phyloP scores from a whole-genome alignment of 1,140 invertebrate species.

The Dufourea novaeangliae region DNA sequence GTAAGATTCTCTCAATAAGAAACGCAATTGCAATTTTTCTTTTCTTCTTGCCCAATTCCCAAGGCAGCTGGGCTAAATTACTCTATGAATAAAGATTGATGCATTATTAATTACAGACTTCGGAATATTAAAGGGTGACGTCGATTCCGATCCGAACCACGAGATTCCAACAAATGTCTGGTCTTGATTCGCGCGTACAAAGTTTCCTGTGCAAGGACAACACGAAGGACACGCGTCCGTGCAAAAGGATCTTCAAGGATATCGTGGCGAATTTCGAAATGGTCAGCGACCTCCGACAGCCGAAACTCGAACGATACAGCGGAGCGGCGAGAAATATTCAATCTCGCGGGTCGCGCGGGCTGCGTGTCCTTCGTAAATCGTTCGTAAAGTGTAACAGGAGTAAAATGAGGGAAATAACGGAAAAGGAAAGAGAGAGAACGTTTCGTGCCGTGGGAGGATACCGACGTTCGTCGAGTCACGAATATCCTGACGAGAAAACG shows the following conservation, averaged over 20 bases:
- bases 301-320: constrained; percentile 23
- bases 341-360: constrained; percentile 8
- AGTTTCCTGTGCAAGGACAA: not conserved
- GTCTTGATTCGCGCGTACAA: not conserved
- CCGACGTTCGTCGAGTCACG: not conserved
- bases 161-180: not conserved
- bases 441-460: not conserved
- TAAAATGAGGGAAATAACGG: constrained; percentile 19
- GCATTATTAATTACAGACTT: too few species aligned
- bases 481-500: constrained; percentile 22
- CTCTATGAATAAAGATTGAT: too few species aligned
- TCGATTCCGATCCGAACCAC: not conserved
- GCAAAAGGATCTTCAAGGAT: constrained; percentile 19
- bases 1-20: too few species aligned
- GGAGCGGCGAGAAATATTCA: not conserved
- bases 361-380: not conserved
- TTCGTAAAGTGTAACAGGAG: not conserved
- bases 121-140: not conserved
- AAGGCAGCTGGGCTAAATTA: too few species aligned
- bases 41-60: too few species aligned
- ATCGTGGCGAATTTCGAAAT: not conserved
- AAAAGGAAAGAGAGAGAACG: not conserved
- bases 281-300: constrained; percentile 7
- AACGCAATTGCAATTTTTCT: too few species aligned
- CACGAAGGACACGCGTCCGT: not conserved